Evolutionary conservation across 2,888 invertebrate genomes (phyloP), one percentile per base, ranked within the genome.

Genomic region (Tribolium freemani): DNA sequence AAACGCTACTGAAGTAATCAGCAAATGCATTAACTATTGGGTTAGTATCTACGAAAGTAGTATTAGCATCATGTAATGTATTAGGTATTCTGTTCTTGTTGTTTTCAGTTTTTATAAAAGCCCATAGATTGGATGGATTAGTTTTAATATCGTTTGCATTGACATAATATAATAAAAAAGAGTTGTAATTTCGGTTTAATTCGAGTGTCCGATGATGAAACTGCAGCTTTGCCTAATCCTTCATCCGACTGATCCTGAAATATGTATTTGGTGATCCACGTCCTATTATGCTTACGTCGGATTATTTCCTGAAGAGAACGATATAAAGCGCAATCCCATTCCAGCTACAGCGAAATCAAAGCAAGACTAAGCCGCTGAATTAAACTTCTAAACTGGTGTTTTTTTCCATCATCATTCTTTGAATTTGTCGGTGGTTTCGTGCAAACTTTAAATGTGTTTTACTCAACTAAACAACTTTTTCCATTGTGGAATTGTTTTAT

Each of bases 401-500:
- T 64, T 51, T 45, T 50, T 6, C 45, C 58, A 53, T 51, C 58
- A 63, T 51, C 63, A 38, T 64, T 64, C 58, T 53, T 50, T 66
- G 66, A 58, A 53, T 71, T 64, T 71, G 71, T 71, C 71, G 58
- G 57, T 66, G 58, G 66, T 58, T 64, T 70, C 50, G 61, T 54
- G 31, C 44, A 70, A 64, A 71, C 30, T 71, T 71, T 64, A 26
- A 38, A 53, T 61, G 46, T 56, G 53, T 63, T 70, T 56, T 63
- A 48, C 13, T 16, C 20, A 54, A 57, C 63, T 70, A 56, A 66
- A 31, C 57, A 57, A 57, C 68, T 72, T 72, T 64, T 56, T 57
- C 68, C 30, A 68, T 68, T 63, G 63, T 63, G 5, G 53, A 46
- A 61, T 69, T 72, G 72, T 69, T 72, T 69, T 60, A 72, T 61